phyloP scores from a whole-genome alignment of 2,888 invertebrate genomes.

The Campoplex capitator region DNA sequence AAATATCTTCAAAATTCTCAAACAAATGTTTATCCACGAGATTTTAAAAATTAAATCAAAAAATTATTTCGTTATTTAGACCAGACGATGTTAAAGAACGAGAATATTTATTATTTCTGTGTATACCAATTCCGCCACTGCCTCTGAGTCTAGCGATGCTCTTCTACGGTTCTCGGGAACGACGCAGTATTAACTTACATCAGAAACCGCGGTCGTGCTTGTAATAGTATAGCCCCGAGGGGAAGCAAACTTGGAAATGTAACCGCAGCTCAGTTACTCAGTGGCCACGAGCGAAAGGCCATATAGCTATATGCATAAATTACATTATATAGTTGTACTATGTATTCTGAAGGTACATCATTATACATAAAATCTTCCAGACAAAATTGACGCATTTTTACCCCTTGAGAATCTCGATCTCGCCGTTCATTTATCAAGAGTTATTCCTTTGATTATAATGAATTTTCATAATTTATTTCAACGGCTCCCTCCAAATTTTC shows the following conservation, averaged over 20 bases:
- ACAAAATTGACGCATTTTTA: background rate
- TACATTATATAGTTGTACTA: constrained; percentile 2
- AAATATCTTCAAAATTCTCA: too few species aligned
- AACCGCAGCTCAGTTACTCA: constrained; percentile 58
- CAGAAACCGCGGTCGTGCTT: constrained; percentile 55
- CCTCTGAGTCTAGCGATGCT: background rate
- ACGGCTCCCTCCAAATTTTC: background rate
- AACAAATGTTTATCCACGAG: background rate
- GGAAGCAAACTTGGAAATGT: constrained; percentile 63
- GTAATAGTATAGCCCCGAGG: constrained; percentile 56
- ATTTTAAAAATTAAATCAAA: background rate
- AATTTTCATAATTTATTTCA: background rate
- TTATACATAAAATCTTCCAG: background rate
- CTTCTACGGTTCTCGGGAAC: constrained; percentile 16
- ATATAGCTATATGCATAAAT: background rate
- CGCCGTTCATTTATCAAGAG: background rate
- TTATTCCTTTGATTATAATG: background rate
- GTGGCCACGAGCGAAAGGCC: constrained; percentile 40
- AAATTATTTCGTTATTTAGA: background rate
- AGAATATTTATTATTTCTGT: constrained; percentile 3
- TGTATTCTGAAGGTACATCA: background rate
- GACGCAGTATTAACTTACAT: constrained; percentile 54
- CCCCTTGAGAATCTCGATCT: background rate
- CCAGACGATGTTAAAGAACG: background rate
- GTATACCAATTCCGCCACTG: background rate